Percentiles rank a stretch among this genome's conserved stretches.
Evolutionary conservation across 2,888 invertebrate species (phyloP).

Genomic region (Troides aeacus): DNA sequence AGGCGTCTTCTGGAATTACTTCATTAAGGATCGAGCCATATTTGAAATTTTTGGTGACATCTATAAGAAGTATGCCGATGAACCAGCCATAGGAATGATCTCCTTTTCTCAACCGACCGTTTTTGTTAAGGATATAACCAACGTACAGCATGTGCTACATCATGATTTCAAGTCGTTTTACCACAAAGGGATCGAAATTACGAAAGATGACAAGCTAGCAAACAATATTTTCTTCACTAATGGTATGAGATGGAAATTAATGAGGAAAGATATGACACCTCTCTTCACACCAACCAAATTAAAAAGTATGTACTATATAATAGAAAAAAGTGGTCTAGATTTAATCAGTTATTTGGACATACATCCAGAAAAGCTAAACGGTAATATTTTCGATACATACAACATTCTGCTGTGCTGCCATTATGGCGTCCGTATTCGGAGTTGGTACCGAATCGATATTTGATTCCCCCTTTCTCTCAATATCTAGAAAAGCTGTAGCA

Average conservation of each 20-base stretch:
- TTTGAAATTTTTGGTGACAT: conserved; percentile 33
- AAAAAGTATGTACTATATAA: conserved; percentile 61
- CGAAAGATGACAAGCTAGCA: conserved; percentile 44
- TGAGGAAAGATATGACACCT: conserved; percentile 59
- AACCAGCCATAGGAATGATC: conserved; percentile 50
- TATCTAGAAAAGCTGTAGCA: conserved; percentile 39
- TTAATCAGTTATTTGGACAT: conserved; percentile 49
- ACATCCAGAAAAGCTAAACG: conserved; percentile 32
- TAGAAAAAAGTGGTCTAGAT: conserved; percentile 55
- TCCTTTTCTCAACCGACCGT: conserved; percentile 33
- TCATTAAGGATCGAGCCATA: too few relatives aligned
- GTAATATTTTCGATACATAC: conserved; percentile 40
- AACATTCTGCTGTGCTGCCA: conserved; percentile 49
- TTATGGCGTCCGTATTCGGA: conserved; percentile 62
- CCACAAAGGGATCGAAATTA: conserved; percentile 46
- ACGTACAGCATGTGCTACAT: conserved; percentile 26
- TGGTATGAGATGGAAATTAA: conserved; percentile 58
- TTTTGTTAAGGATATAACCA: conserved; percentile 35
- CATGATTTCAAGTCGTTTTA: conserved; percentile 49
- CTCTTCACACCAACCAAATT: conserved; percentile 58
- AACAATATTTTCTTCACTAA: conserved; percentile 49
- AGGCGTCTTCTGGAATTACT: too few relatives aligned
- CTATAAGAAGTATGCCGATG: conserved; percentile 47
- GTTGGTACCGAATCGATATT: conserved; percentile 53
- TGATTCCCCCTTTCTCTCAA: conserved; percentile 53